Base-by-base conservation (phyloP, 2,797 vertebrate species). In the Poliocrania exsul region DNA sequence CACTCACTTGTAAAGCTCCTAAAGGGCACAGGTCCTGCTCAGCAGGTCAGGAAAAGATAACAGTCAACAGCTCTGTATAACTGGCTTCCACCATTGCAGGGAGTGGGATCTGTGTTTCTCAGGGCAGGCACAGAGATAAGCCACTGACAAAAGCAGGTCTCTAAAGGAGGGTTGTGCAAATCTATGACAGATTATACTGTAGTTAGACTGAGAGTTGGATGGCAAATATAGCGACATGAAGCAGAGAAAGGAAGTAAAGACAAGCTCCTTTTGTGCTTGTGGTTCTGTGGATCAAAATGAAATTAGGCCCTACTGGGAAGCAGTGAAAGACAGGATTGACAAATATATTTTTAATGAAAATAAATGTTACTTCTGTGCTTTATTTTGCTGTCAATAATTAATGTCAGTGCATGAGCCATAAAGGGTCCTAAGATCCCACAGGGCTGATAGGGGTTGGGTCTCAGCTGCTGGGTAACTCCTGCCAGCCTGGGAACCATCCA, bases 1-100 rank as follows among this genome's bases (percentile, higher is more conserved):
- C 73, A 62, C 47, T 95, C 79, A 72, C 40, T 96, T 81, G 72
- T 50, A 83, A 90, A 92, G 75, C 47, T 92, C 69, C 75, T 91
- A 56, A 37, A 82, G 86, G 69, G 86, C 53, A 66, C 66, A 89
- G 56, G 44, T 62, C 70, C 49, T 60, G 54, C 75, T 94, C 75
- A 15, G 53, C 20, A n/a, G 62, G 70, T 86, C 81, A 95, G 79
- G 47, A 44, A 72, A 70, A 77, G 40, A 91, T 65, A 56, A 20
- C 3, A 37, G 77, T 4, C 5, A 6, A 62, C 77, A 86, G 66
- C 77, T 73, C 49, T 64, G 28, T 6, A 4, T 51, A 71, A 79
- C 26, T 33, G 46, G 42, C 61, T 92, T 73, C 77, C 2, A 2
- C 23, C 2, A 2, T 3, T 29, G 20, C 37, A 42, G 42, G 47